phyloP scores from a whole-genome alignment of 2,113 vertebrate species.

The Corythornis madagascariensis region DNA sequence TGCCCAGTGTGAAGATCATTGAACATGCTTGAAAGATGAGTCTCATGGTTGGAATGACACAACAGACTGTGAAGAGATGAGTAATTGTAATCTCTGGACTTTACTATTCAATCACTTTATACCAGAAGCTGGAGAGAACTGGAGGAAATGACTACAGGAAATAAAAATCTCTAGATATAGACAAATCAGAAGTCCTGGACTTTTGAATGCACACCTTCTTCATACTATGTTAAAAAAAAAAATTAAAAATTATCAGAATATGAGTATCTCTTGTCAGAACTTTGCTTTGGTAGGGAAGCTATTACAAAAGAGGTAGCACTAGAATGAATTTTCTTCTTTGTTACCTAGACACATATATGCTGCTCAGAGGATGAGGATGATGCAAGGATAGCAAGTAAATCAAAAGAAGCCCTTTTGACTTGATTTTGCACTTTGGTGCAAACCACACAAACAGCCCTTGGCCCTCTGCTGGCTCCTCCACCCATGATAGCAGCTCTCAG shows the following conservation, averaged over 20 bases:
- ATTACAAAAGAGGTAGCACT: neutral
- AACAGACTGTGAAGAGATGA: constrained; percentile 6
- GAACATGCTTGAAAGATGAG: neutral
- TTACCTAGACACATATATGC: neutral
- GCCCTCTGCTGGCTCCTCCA: neutral
- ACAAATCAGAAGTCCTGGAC: neutral
- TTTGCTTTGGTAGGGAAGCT: neutral
- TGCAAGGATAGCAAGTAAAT: neutral
- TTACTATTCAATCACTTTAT: constrained; percentile 19
- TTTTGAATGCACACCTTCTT: neutral
- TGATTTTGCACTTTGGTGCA: neutral
- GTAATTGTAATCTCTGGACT: neutral
- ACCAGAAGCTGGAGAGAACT: neutral
- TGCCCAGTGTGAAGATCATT: neutral
- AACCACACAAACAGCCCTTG: neutral
- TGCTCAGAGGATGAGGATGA: neutral
- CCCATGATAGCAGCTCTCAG: neutral
- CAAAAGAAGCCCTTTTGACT: neutral
- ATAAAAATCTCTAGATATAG: neutral
- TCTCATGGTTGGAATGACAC: constrained; percentile 32
- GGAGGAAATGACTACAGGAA: constrained; percentile 72
- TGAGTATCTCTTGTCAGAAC: neutral
- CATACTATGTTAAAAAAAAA: neutral
- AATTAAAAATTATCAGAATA: neutral
- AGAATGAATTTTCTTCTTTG: neutral